Evolutionary conservation across 2,797 vertebrate genomes (phyloP), one percentile per base, ranked within the genome.

Genomic region (Sebastes cheni): DNA sequence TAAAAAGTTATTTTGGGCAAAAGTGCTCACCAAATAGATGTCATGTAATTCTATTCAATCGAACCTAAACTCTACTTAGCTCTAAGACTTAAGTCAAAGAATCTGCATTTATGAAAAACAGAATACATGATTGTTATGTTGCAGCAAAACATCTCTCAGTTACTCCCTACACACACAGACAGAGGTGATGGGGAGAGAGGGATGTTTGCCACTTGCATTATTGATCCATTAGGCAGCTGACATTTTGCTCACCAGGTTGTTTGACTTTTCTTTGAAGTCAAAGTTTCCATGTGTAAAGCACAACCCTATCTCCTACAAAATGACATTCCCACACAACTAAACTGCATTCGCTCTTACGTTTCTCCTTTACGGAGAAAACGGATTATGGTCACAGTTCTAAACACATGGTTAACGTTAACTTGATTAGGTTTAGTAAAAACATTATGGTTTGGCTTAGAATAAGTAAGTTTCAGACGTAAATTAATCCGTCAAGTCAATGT

Each of bases 241-340:
- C 75, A 67, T 66, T 60, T 60, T 42, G 65, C 71, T 81, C 66
- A 10, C 9, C 52, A 55, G 54, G 36, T 75, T 79, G 54, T 68
- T 64, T 20, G 32, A 27, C 60, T 65, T 59, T 46, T 62, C 52
- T 71, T 80, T 62, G 39, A 81, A 79, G 66, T 36, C 54, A 8
- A 23, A 14, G 60, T 65, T 80, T 80, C 69, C 54, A 18, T 42
- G 50, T 34, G 61, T 13, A 50, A 18, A n/a, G 29, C 27, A 30
- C 29, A 11, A 61, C 59, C 18, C 18, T 6, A 10, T n/a, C 59
- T n/a, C 29, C 29, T n/a, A 16, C 39, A 46, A 46, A 46, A 46
- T 46, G 4, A 60, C 29, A 8, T 52, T 52, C 25, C 8, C 16
- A 18, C 9, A n/a, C 18, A 32, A 61, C 16, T 61, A 12, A 61